These are phyloP conservation scores for Caenorhabditis angaria DNA, from an alignment of 2,888 invertebrate species.

Conservation along the genomic window DNA sequence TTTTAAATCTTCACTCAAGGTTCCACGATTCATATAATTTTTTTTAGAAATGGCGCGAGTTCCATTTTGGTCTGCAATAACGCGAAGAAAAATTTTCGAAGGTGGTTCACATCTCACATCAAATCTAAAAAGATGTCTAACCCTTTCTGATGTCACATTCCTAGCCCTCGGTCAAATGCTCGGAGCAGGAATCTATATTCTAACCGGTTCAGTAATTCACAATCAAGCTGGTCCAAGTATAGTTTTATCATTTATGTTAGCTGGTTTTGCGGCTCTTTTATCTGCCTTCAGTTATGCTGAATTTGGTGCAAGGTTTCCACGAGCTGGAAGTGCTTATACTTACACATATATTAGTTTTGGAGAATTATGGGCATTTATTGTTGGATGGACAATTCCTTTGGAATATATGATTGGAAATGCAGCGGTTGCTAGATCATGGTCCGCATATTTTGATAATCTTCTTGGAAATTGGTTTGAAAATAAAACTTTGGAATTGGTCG, in stretches of 20 bases:
- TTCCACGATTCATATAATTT: too few species aligned
- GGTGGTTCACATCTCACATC: slow-evolving; percentile 35
- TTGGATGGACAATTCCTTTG: slow-evolving; percentile 72
- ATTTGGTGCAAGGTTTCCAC: slow-evolving; percentile 79
- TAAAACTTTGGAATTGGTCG: slow-evolving; percentile 67
- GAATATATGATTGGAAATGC: slow-evolving; percentile 82
- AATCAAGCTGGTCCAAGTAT: slow-evolving; percentile 90
- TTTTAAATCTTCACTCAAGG: too few species aligned
- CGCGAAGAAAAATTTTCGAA: slow-evolving; percentile 28
- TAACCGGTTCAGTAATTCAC: slow-evolving; percentile 83
- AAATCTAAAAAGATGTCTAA: slow-evolving; percentile 45
- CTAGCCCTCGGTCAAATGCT: slow-evolving; percentile 93
- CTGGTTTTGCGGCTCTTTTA: slow-evolving; percentile 84
- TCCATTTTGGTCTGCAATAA: slow-evolving; percentile 22
- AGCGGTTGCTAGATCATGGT: slow-evolving; percentile 75
- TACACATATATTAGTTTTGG: slow-evolving; percentile 95
- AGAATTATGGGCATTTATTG: slow-evolving; percentile 89
- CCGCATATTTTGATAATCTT: slow-evolving; percentile 73
- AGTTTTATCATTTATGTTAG: slow-evolving; percentile 82
- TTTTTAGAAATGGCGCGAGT: slow-evolving; percentile 22
- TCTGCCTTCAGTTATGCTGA: slow-evolving; percentile 80
- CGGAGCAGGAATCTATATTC: slow-evolving; percentile 90
- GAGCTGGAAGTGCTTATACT: slow-evolving; percentile 81
- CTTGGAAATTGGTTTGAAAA: slow-evolving; percentile 63
- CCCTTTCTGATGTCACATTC: slow-evolving; percentile 78